Evolutionary conservation across 2,888 invertebrate genomes (phyloP), one percentile per base, ranked within the genome.

Genomic region (Eulithis prunata): DNA sequence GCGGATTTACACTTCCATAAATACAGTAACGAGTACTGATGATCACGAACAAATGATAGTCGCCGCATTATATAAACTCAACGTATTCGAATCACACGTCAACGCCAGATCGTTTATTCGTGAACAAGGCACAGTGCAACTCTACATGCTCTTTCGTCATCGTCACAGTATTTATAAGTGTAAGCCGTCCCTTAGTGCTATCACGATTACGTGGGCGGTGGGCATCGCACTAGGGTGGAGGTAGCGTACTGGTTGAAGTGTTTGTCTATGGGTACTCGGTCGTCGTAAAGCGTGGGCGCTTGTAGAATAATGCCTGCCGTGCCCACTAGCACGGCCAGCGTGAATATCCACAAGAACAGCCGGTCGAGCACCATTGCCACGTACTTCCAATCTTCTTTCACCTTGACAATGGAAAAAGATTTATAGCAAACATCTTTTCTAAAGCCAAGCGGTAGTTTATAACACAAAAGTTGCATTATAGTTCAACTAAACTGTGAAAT

Each of bases 331-430:
- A 98, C 98, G 57, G 99, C 98, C 84, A 98, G 94, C 76, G 98
- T 98, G 94, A 99, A 99, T 88, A 99, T 98, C 97, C 98, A 98
- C 78, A 99, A 95, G 94, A 99, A 99, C 81, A 99, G 94, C 69
- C 99, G 95, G 92, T 99, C 99, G 84, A 99, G 94, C 73, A 99
- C 99, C 98, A 99, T 98, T 71, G 99, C 99, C 75, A 99, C 98
- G 91, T 98, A 99, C 89, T 99, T 99, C 99, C 99, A 99, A 94
- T 99, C 99, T 94, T 99, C 98, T 92, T 97, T 97, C 74, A 98
- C 97, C 97, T 97, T 14, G 5, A 59, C n/a, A 59, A 52, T 45
- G 8, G 6, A 47, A 13, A 14, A 13, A 36, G 12, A 13, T 6
- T 12, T 36, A 36, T 5, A 21, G 21, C 21, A 53, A 13, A 38